A percentile compares a stretch with the other conserved stretches of the same genome.
phyloP scores from a whole-genome alignment of 2,888 invertebrate species.

The Zelleria hepariella region DNA sequence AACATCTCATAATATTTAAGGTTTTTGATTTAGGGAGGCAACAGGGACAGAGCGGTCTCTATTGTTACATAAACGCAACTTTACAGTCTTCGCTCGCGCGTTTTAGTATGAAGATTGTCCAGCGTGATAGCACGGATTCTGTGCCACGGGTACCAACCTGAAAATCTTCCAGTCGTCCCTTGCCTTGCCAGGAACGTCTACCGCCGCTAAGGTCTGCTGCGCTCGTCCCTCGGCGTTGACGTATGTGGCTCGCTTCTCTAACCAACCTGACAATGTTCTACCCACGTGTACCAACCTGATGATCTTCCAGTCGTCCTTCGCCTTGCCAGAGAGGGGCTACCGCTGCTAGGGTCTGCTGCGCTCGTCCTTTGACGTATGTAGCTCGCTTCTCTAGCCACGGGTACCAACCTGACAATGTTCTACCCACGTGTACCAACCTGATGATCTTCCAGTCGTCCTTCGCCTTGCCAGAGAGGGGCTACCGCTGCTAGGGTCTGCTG shows the following conservation, averaged over 20 bases:
- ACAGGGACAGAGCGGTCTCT: too few relatives aligned
- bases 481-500: constrained; percentile 92
- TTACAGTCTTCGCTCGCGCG: too few relatives aligned
- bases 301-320: constrained; percentile 98
- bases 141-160: constrained; percentile 34
- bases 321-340: constrained; percentile 93
- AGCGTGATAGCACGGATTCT: too few relatives aligned
- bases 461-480: constrained; percentile 91
- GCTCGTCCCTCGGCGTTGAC: constrained; percentile 98
- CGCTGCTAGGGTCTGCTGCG: constrained; percentile 90
- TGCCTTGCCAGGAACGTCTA: constrained; percentile 92
- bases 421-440: too few relatives aligned
- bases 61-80: too few relatives aligned
- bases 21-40: too few relatives aligned
- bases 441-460: constrained; percentile 99
- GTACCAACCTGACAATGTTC: too few relatives aligned
- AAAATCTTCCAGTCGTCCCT: constrained; percentile 99
- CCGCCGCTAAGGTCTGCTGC: constrained; percentile 90
- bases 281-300: too few relatives aligned
- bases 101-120: too few relatives aligned
- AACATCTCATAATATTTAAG: too few relatives aligned
- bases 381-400: constrained; percentile 97
- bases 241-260: constrained; percentile 97
- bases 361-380: constrained; percentile 96
- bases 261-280: too few relatives aligned